A percentile compares a stretch with the other conserved stretches of the same genome.
phyloP scores from a whole-genome alignment of 2,888 invertebrate genomes.

The Norana najaformis region DNA sequence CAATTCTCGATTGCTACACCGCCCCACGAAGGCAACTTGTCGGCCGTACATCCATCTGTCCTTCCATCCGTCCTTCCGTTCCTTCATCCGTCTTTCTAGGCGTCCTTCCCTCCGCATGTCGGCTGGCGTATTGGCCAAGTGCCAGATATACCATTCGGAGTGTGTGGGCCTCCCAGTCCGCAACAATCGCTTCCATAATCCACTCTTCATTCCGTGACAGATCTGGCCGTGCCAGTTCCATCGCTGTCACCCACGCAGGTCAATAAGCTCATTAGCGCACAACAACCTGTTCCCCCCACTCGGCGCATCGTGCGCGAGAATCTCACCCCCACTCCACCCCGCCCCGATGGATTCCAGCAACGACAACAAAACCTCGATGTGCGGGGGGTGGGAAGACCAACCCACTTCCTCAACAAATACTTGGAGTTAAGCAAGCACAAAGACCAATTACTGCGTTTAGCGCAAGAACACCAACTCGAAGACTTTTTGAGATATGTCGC shows the following conservation, averaged over 20 bases:
- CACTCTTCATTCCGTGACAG: constrained; percentile 16
- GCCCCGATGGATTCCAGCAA: neutral
- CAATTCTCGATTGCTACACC: neutral
- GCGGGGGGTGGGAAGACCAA: neutral
- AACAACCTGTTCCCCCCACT: neutral
- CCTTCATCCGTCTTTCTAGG: neutral
- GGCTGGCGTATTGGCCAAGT: neutral
- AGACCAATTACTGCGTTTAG: no score
- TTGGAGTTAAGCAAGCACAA: no score
- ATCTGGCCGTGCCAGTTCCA: neutral
- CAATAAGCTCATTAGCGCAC: constrained; percentile 25
- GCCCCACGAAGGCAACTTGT: neutral
- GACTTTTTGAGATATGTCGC: no score
- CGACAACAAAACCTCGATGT: neutral
- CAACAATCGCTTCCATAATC: constrained; percentile 22
- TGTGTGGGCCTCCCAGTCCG: neutral
- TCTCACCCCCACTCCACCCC: neutral
- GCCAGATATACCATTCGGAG: neutral
- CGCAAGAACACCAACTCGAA: no score
- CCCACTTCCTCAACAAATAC: neutral
- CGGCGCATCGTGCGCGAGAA: no score
- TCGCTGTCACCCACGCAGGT: neutral
- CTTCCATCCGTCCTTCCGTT: neutral
- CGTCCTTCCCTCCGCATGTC: neutral
- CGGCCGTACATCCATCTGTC: neutral